Evolutionary conservation across 2,797 vertebrate species (phyloP).

Genomic region (Poeciliopsis infans): DNA sequence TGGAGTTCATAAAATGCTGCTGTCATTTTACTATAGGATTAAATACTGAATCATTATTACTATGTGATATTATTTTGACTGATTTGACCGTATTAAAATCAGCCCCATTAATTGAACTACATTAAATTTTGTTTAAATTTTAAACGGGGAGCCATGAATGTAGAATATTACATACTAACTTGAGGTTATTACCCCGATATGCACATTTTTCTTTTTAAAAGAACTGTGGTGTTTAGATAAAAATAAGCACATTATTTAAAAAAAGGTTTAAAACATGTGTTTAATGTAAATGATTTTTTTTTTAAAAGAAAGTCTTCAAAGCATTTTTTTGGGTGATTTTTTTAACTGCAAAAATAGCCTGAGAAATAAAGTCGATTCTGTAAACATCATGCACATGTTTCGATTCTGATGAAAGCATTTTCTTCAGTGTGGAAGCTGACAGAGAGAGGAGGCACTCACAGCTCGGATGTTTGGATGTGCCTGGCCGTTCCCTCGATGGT

Average conservation of each 20-base stretch:
- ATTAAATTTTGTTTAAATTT: background rate
- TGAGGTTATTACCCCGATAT: background rate
- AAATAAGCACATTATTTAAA: background rate
- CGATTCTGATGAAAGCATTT: background rate
- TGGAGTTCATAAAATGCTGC: background rate
- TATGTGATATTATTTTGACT: background rate
- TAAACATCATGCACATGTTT: background rate
- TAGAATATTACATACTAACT: background rate
- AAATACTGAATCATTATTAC: background rate
- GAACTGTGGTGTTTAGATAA: background rate
- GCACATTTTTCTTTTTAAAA: background rate
- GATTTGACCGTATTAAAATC: background rate
- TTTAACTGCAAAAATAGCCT: background rate
- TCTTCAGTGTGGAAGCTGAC: background rate
- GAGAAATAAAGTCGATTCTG: background rate
- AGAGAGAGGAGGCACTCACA: constrained; percentile 75
- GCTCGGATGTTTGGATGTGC: constrained; percentile 85
- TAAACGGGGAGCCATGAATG: background rate
- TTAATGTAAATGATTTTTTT: background rate
- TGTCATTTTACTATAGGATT: background rate
- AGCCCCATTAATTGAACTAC: background rate
- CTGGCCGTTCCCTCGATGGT: constrained; percentile 87
- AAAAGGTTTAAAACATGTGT: background rate
- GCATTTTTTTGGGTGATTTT: background rate
- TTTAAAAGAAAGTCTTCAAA: background rate